Evolutionary conservation across 2,888 invertebrate genomes (phyloP), one percentile per base, ranked within the genome.

Genomic region (Axea sp.): DNA sequence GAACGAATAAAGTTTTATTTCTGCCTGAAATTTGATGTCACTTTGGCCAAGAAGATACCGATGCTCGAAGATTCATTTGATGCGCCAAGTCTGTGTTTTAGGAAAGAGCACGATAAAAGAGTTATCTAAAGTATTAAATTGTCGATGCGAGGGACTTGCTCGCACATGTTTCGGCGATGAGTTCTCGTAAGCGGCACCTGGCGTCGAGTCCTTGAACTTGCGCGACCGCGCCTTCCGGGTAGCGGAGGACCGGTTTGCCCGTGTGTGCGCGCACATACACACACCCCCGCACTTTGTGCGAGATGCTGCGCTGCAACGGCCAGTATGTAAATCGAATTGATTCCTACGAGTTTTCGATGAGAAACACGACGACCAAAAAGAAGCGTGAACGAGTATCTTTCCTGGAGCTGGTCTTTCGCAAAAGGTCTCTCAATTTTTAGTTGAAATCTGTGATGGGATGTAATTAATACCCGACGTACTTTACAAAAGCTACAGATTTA

Each of bases 141-240:
- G 65, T 37, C 37, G 41, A 53, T 53, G 35, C 33, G 33, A 51
- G 19, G 80, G 80, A 81, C 82, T 82, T 80, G 82, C 78, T 64
- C 69, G 77, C 78, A 79, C 79, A 77, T 79, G 83, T 81, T 82
- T 81, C 74, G 80, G 77, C 75, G 24, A 59, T 81, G 77, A 75
- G 78, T 81, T 79, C 79, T 81, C 77, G 75, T 65, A 74, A 80
- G 84, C 84, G 86, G 83, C 86, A 86, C 86, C 84, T 86, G 83
- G 83, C 82, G 84, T 81, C 72, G 62, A 82, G 82, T 80, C 81
- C 82, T 81, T 84, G 83, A 86, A 86, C 81, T 82, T 81, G 75
- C 57, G 74, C 77, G 73, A 76, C 80, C 82, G 78, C 80, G 77
- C 82, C 84, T 85, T 85, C 84, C 85, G 84, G 85, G 84, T 83